A percentile compares a stretch with the other conserved stretches of the same genome.
phyloP scores from a whole-genome alignment of 2,888 invertebrate genomes.

The Polyommatus iphigenia region DNA sequence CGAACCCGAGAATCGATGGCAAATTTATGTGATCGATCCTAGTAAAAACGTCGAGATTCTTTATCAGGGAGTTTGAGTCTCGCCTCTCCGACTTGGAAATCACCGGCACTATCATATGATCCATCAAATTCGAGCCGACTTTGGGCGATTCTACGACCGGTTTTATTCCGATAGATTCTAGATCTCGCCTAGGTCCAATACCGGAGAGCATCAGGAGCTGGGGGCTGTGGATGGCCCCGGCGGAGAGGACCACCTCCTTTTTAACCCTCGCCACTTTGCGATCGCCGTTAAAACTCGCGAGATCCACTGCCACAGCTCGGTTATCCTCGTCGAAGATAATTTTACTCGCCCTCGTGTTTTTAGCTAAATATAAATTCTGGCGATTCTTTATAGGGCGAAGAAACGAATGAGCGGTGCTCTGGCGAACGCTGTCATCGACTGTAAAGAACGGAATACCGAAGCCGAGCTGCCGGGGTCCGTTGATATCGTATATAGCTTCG shows the following conservation, averaged over 20 bases:
- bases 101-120: conserved; percentile 53
- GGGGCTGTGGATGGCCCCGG: conserved; percentile 57
- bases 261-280: conserved; percentile 41
- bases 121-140: conserved; percentile 58
- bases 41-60: conserved; percentile 46
- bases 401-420: conserved; percentile 52
- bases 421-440: conserved; percentile 46
- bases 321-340: conserved; percentile 49
- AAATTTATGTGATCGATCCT: conserved; percentile 49
- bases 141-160: conserved; percentile 48
- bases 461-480: conserved; percentile 54
- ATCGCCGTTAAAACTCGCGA: conserved; percentile 44
- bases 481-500: conserved; percentile 48
- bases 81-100: conserved; percentile 44
- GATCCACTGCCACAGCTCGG: conserved; percentile 50
- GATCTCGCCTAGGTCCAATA: conserved; percentile 54
- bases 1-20: conserved; percentile 51
- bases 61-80: conserved; percentile 38
- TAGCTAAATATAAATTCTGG: conserved; percentile 53
- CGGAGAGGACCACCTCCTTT: conserved; percentile 57
- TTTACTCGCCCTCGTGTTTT: conserved; percentile 51
- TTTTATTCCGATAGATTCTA: conserved; percentile 49
- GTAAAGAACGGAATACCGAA: conserved; percentile 49
- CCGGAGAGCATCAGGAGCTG: conserved; percentile 61
- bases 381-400: conserved; percentile 50